phyloP scores from a whole-genome alignment of 2,113 vertebrate genomes.

The Macquaria australasica region DNA sequence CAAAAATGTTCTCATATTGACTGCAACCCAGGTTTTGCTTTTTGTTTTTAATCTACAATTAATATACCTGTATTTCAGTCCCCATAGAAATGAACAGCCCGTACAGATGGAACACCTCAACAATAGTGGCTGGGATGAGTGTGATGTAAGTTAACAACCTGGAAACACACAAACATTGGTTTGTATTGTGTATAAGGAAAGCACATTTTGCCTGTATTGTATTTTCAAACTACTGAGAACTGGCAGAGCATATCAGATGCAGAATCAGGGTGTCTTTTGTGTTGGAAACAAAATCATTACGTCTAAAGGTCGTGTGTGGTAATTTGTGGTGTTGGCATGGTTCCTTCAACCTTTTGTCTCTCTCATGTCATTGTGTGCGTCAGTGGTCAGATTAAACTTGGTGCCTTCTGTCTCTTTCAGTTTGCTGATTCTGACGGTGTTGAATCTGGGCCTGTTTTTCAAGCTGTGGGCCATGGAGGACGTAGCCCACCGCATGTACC shows the following conservation, averaged over 20 bases:
- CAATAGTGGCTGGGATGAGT: conserved; percentile 82
- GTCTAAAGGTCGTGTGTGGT: not conserved
- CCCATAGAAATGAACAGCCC: conserved; percentile 61
- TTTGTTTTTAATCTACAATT: not conserved
- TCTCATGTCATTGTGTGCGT: not conserved
- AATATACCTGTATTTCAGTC: conserved; percentile 65
- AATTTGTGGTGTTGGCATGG: not conserved
- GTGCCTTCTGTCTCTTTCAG: conserved; percentile 72
- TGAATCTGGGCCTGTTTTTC: conserved; percentile 93
- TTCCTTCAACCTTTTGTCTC: not conserved
- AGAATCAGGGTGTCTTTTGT: not conserved
- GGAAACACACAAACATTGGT: not conserved
- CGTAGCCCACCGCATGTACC: conserved; percentile 90
- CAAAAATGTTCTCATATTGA: not conserved
- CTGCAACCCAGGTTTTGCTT: not conserved
- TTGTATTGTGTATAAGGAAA: not conserved
- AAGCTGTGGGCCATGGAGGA: conserved; percentile 96
- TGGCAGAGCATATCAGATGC: not conserved
- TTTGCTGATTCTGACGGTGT: conserved; percentile 90
- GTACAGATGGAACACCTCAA: conserved; percentile 68
- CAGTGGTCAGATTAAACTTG: not conserved
- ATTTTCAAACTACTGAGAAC: not conserved
- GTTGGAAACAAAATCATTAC: not conserved
- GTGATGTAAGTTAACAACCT: conserved; percentile 80
- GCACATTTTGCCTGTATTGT: not conserved